Percentiles rank a stretch among this genome's conserved stretches.
phyloP scores from a whole-genome alignment of 2,888 invertebrate genomes.

The Chrysolina haemoptera region DNA sequence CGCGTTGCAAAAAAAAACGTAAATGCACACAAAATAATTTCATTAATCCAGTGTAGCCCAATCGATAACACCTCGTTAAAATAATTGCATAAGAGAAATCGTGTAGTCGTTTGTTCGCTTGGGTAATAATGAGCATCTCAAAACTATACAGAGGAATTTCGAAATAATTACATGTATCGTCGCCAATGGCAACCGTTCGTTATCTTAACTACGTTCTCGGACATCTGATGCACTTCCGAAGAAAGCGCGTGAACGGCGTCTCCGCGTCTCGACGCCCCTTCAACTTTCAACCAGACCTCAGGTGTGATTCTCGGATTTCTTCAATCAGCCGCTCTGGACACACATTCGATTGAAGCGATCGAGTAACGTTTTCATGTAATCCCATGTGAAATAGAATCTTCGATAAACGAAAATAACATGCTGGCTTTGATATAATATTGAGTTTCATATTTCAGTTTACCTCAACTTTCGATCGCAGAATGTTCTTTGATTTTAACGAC shows the following conservation, averaged over 20 bases:
- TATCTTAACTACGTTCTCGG: conserved; percentile 58
- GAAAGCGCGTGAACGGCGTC: conserved; percentile 28
- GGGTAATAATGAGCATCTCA: conserved; percentile 36
- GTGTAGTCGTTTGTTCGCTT: conserved; percentile 21
- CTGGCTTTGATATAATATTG: background rate
- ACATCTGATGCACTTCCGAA: conserved; percentile 60
- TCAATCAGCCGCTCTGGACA: conserved; percentile 45
- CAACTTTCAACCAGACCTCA: conserved; percentile 50
- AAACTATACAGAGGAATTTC: conserved; percentile 30
- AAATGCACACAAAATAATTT: background rate
- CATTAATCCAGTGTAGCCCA: background rate
- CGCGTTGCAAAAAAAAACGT: too few species aligned
- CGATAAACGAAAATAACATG: background rate
- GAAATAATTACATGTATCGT: conserved; percentile 57
- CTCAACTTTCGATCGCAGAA: too few species aligned
- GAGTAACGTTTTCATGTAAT: conserved; percentile 7
- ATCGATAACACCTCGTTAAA: conserved; percentile 13
- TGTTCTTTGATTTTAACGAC: too few species aligned
- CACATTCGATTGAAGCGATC: conserved; percentile 42
- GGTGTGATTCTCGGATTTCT: conserved; percentile 53
- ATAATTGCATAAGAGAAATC: conserved; percentile 22
- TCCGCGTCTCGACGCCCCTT: conserved; percentile 29
- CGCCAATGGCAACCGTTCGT: conserved; percentile 63
- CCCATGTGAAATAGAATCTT: background rate
- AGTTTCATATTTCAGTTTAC: background rate